These are phyloP conservation scores for Lamprologus speciosus DNA, from an alignment of 2,113 vertebrate species.

Conservation along the genomic window DNA sequence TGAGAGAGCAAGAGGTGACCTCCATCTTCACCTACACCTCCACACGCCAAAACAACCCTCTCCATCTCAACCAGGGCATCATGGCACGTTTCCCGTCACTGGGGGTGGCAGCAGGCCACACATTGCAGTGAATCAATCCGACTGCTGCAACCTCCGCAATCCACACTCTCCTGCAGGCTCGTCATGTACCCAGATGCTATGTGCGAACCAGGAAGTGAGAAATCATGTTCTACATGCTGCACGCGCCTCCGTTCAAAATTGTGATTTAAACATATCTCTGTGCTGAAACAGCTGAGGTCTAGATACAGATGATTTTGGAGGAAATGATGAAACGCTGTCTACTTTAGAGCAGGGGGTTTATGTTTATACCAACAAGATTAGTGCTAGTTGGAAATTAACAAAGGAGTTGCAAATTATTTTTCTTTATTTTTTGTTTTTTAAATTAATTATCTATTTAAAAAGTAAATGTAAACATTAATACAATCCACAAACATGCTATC, in stretches of 20 bases:
- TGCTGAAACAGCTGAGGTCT: neutral
- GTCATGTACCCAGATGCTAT: conserved; percentile 45
- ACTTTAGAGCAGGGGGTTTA: neutral
- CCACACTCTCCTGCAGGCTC: conserved; percentile 44
- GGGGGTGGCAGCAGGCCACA: conserved; percentile 55
- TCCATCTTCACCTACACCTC: conserved; percentile 44
- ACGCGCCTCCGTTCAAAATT: neutral
- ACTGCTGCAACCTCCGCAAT: conserved; percentile 48
- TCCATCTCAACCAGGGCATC: conserved; percentile 39
- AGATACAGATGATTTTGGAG: neutral
- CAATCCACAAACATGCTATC: neutral
- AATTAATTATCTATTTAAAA: neutral
- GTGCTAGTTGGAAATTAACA: neutral
- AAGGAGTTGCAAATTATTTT: neutral
- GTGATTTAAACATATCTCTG: neutral
- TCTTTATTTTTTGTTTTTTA: accelerated
- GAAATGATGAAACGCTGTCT: neutral
- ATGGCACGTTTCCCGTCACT: conserved; percentile 43
- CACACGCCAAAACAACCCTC: conserved; percentile 37
- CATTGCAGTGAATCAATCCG: conserved; percentile 52
- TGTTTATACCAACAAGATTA: neutral
- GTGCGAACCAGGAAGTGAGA: conserved; percentile 27
- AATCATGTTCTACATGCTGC: conserved; percentile 1
- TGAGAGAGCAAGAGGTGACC: conserved; percentile 41
- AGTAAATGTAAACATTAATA: neutral